Conservation (phyloP, 2,888 invertebrate species). For the Callosobruchus maculatus region DNA sequence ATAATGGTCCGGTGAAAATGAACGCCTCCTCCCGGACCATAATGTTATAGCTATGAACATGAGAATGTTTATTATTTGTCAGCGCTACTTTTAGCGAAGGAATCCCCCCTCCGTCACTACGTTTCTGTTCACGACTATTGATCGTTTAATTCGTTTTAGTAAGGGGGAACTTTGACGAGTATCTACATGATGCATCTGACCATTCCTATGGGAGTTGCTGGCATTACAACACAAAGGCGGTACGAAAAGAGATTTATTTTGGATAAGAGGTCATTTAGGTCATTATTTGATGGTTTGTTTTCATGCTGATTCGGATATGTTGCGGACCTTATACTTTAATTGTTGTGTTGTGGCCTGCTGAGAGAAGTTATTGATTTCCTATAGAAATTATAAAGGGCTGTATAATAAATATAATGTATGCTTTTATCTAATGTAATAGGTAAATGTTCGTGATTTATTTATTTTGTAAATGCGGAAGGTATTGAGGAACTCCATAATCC, state of each 20-base stretch:
- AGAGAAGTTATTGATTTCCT: not conserved
- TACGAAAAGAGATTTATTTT: not conserved
- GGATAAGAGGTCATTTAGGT: not conserved
- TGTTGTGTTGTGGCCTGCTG: not conserved
- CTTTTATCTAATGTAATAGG: too few relatives aligned
- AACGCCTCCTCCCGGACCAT: too few relatives aligned
- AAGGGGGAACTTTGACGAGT: not conserved
- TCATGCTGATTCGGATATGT: not conserved
- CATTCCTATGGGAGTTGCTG: not conserved
- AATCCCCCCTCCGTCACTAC: not conserved
- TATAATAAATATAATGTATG: too few relatives aligned
- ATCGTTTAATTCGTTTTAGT: not conserved
- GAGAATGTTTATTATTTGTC: too few relatives aligned
- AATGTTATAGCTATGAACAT: too few relatives aligned
- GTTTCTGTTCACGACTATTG: not conserved
- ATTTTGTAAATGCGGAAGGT: too few relatives aligned
- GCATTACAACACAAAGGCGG: not conserved
- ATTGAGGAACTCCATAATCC: too few relatives aligned
- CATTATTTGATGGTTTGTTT: not conserved
- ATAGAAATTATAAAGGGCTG: not conserved
- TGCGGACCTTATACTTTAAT: not conserved
- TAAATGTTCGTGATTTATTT: too few relatives aligned
- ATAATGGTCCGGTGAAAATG: too few relatives aligned
- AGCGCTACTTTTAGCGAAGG: too few relatives aligned
- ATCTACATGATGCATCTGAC: not conserved